These are phyloP conservation scores for Podilymbus podiceps DNA, from an alignment of 2,113 vertebrate genomes.

Conservation along the genomic window DNA sequence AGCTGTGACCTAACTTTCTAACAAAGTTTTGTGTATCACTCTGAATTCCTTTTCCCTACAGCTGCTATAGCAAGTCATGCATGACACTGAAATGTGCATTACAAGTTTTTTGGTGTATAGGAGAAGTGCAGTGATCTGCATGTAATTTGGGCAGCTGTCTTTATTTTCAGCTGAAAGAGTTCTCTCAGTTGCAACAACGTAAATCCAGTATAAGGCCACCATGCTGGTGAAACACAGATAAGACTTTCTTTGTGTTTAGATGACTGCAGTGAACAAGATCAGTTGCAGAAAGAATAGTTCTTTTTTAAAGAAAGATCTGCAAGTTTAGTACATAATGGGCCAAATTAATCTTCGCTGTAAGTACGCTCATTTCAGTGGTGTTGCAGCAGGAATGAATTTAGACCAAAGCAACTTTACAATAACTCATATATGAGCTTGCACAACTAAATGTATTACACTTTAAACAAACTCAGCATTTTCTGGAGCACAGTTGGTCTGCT, in stretches of 20 bases:
- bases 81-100: constrained; percentile 45
- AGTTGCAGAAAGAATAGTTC: constrained; percentile 42
- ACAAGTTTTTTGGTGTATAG: constrained; percentile 28
- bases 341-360: constrained; percentile 35
- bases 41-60: constrained; percentile 33
- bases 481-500: constrained; percentile 38
- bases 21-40: neutral
- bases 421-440: constrained; percentile 31
- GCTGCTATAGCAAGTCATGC: constrained; percentile 34
- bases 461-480: constrained; percentile 62
- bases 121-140: constrained; percentile 50
- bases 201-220: constrained; percentile 59
- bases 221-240: constrained; percentile 20
- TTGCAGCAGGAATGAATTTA: constrained; percentile 17
- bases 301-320: constrained; percentile 50
- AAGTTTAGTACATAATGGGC: constrained; percentile 53
- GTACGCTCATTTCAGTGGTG: neutral
- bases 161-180: constrained; percentile 60
- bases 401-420: constrained; percentile 37
- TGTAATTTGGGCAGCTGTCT: constrained; percentile 44
- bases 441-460: constrained; percentile 50
- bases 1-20: neutral
- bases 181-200: constrained; percentile 51
- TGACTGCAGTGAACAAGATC: constrained; percentile 25
- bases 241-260: constrained; percentile 54